A percentile compares a stretch with the other conserved stretches of the same genome.
Conservation (phyloP, 1,140 invertebrate genomes). For the Triops cancriformis region DNA sequence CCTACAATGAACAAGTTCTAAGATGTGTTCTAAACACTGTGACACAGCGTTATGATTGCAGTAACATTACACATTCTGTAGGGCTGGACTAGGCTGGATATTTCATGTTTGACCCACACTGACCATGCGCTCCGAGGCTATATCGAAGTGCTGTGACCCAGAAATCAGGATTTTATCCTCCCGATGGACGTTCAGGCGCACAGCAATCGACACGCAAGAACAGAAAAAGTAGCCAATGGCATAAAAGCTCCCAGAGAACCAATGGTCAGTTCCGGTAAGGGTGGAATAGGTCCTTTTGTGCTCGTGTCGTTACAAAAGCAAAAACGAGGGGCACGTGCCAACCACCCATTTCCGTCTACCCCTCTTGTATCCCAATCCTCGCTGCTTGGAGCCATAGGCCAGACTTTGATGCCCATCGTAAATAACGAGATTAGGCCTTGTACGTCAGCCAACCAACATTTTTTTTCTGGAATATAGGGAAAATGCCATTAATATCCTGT, state of each 20-base stretch:
- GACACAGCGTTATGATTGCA: too few species aligned
- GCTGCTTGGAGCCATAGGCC: background rate
- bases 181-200: background rate
- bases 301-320: constrained; percentile 5
- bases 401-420: background rate
- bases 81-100: background rate
- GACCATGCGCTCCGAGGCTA: background rate
- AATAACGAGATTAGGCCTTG: background rate
- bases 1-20: too few species aligned
- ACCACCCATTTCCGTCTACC: background rate
- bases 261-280: background rate
- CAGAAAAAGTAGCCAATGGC: background rate
- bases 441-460: background rate
- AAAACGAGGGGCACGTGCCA: background rate
- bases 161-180: background rate
- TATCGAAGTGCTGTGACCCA: background rate
- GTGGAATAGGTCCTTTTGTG: background rate
- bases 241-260: background rate
- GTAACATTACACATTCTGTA: too few species aligned
- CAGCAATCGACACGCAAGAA: background rate
- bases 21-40: too few species aligned
- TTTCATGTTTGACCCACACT: background rate
- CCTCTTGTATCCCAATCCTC: background rate
- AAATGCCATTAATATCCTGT: background rate
- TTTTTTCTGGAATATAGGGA: background rate